phyloP scores from a whole-genome alignment of 2,888 invertebrate species.

The Harpalus rubripes region DNA sequence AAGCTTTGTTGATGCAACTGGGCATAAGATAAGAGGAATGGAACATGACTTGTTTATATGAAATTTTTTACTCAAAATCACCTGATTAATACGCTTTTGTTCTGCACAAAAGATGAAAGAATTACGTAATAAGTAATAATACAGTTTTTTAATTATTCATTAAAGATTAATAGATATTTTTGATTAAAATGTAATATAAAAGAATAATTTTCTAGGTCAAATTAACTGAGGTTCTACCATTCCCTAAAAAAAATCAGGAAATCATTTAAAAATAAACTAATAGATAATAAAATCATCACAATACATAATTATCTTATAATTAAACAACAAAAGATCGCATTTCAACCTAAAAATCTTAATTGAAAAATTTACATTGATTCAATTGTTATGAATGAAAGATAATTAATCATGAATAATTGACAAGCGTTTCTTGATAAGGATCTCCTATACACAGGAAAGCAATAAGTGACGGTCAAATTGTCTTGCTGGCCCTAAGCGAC shows the following conservation, averaged over 20 bases:
- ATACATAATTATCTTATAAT: not conserved
- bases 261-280: not conserved
- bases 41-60: too few species aligned
- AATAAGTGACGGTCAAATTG: not conserved
- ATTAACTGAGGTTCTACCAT: not conserved
- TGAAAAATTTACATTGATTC: not conserved
- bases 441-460: not conserved
- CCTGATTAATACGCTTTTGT: too few species aligned
- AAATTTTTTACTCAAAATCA: too few species aligned
- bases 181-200: too few species aligned
- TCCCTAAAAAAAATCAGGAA: not conserved
- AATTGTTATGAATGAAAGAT: not conserved
- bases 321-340: not conserved
- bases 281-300: not conserved
- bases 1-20: too few species aligned
- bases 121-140: too few species aligned
- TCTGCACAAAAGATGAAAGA: too few species aligned
- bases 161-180: too few species aligned
- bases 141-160: too few species aligned
- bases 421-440: not conserved
- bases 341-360: not conserved
- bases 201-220: not conserved
- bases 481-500: not conserved
- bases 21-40: too few species aligned
- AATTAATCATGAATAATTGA: conserved; percentile 7